Base-by-base conservation (phyloP, 2,797 vertebrate species). In the Acanthurus tractus region DNA sequence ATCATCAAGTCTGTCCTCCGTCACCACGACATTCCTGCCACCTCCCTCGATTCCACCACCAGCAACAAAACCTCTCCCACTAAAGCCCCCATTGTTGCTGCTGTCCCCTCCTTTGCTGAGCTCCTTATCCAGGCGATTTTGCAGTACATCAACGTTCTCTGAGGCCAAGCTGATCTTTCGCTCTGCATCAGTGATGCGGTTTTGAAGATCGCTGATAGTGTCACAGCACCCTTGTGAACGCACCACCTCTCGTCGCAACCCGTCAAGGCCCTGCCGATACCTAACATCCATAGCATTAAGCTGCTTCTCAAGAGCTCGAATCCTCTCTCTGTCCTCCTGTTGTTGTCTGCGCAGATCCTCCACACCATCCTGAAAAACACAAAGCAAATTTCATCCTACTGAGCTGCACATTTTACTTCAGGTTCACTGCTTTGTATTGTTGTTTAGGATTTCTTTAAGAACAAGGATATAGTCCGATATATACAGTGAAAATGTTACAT, bases 281-380 rank as follows among this genome's bases (percentile, higher is more conserved):
- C 87, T 91, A 34, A 92, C 89, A 2, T 97, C 95, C 88, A 96
- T 63, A 0, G 93, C 95, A 11, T 88, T 93, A 18, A 99, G 86
- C 20, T 96, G 92, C 79, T 98, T 97, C 92, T 98, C 97, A 84
- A 99, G 89, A 0, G 94, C 95, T 4, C 84, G 93, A 23, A 98
- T 96, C 34, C 92, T 94, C 15, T 98, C 97, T 1, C 86, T 83
- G 77, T 97, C 96, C 61, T 96, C 90, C 5, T 92, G 95, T 73
- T 96, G 96, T 90, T 97, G 96, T 25, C 85, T 84, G 36, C 90
- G 94, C 71, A 99, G 90, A 63, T 95, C 95, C 42, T 97, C 96
- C 50, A 96, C 95, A 0, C 97, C 96, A 0, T 90, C 78, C 78
- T 94, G 61, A 14, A 67, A 55, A 23, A 68, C 8, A 63, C 40